Evolutionary conservation across 1,140 invertebrate genomes (phyloP).

Genomic region (Zophobas atratus): DNA sequence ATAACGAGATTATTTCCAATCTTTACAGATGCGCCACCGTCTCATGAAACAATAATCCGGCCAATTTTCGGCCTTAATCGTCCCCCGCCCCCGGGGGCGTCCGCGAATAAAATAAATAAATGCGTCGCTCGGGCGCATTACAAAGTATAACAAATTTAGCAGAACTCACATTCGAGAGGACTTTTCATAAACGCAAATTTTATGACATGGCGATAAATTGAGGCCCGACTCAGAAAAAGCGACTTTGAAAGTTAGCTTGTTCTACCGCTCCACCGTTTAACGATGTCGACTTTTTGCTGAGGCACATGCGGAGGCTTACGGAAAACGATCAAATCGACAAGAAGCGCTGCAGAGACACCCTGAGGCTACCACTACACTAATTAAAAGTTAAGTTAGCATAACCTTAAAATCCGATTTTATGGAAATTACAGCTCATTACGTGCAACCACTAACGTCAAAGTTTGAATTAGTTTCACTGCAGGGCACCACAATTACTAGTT

Average conservation of each 20-base stretch:
- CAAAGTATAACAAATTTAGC: constrained; percentile 40
- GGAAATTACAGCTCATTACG: too few relatives aligned
- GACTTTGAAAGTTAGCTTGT: constrained; percentile 42
- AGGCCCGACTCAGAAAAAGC: constrained; percentile 32
- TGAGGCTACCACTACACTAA: not conserved
- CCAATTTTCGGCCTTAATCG: constrained; percentile 17
- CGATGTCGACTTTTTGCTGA: constrained; percentile 25
- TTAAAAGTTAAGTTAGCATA: not conserved
- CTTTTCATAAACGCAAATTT: constrained; percentile 43
- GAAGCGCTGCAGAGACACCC: not conserved
- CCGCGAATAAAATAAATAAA: constrained; percentile 13
- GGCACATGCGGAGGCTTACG: not conserved
- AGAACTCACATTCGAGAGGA: constrained; percentile 36
- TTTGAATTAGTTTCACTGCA: too few relatives aligned
- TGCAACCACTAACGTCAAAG: too few relatives aligned
- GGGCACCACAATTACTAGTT: too few relatives aligned
- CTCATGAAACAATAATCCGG: constrained; percentile 21
- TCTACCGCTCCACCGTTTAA: constrained; percentile 42
- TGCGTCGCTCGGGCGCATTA: constrained; percentile 25
- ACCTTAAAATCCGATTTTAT: not conserved
- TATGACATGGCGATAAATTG: constrained; percentile 43
- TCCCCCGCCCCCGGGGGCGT: not conserved
- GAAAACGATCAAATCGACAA: constrained; percentile 1
- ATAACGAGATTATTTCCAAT: constrained; percentile 33
- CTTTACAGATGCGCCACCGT: constrained; percentile 31